Base-by-base conservation (phyloP, 1,140 invertebrate species). In the Arion vulgaris region DNA sequence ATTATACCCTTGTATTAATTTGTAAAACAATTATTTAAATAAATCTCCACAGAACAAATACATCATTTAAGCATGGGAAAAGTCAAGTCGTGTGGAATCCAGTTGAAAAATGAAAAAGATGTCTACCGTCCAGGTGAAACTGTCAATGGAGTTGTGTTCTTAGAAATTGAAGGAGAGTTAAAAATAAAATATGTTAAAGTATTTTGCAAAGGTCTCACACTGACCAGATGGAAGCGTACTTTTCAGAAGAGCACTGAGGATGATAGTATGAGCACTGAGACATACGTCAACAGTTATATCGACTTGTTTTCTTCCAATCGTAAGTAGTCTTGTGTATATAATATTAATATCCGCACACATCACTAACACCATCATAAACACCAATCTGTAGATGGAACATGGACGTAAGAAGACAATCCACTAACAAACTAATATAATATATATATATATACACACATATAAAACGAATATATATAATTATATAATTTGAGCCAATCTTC, bases 91-190 rank as follows among this genome's bases (percentile, higher is more conserved):
- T 81, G 81, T 39, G 36, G 34, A 9, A 45, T 85, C 17, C 26
- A 45, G n/a, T 39, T 82, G 5, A 51, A 38, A 51, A 57, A 80
- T 9, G 34, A 82, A 7, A 78, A 80, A 45, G 76, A 82, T n/a
- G 80, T 85, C 17, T 84, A 82, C 80, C 38, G 85, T 13, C 79
- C 71, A n/a, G 82, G 80, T 32, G 85, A 85, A 26, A 41, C 39
- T 28, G 82, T 85, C 17, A 81, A 28, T 23, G 85, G 85, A 4
- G 39, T 34, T 7, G 73, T 80, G 17, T 38, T 34, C 11, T 41
- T 85, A 32, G 77, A 84, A 9, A 75, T 84, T 28, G 38, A 39
- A 45, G 85, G 80, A 28, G 49, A 77, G 13, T 32, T 85, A 28
- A 81, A 26, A 36, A 80, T 80, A 7, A 84, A 75, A 45, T n/a